Base-by-base conservation (phyloP, 2,888 invertebrate species). In the Drosophila birchii region DNA sequence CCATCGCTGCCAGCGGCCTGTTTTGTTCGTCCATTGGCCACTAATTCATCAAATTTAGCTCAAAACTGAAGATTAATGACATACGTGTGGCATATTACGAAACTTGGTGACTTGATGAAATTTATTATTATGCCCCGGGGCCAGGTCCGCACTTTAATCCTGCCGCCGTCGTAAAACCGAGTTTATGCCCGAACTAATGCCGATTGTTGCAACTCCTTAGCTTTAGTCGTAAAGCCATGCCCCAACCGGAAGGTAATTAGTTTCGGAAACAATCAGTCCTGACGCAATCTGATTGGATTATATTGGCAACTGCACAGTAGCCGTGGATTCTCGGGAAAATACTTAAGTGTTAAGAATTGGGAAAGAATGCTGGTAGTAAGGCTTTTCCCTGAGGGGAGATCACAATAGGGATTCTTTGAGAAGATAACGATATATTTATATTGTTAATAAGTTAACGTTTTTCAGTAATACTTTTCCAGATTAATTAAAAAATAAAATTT, bases 1-100 rank as follows among this genome's bases (percentile, higher is more conserved):
- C 6, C 9, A n/a, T 8, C 29, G 14, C 36, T 34, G 51, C 51
- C 51, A 53, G 36, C 55, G 62, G 70, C 67, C 66, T 73, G 78
- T 79, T 78, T 79, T 75, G 81, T 78, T 72, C 57, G 79, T 79
- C 81, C 84, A 81, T 83, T 79, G 84, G 72, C 80, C 86, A 85
- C 86, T 85, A 85, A 86, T 85, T 86, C 85, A 85, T 85, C 86
- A 85, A 86, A 85, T 84, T 86, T 84, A 84, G 86, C 84, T 86
- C 80, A 84, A 85, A 85, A 84, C 84, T 85, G 80, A 84, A 85
- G 85, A 85, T 85, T 85, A 85, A 86, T 85, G 86, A 84, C 84
- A 83, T 83, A 84, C 84, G 86, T 85, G 85, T 86, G 86, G 84
- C 81, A 86, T 86, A 85, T 85, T 85, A 78, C 81, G 80, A 85